A percentile compares a stretch with the other conserved stretches of the same genome.
These are phyloP conservation scores for Pogoniulus pusillus DNA, from an alignment of 2,797 vertebrate genomes.

Conservation along the genomic window DNA sequence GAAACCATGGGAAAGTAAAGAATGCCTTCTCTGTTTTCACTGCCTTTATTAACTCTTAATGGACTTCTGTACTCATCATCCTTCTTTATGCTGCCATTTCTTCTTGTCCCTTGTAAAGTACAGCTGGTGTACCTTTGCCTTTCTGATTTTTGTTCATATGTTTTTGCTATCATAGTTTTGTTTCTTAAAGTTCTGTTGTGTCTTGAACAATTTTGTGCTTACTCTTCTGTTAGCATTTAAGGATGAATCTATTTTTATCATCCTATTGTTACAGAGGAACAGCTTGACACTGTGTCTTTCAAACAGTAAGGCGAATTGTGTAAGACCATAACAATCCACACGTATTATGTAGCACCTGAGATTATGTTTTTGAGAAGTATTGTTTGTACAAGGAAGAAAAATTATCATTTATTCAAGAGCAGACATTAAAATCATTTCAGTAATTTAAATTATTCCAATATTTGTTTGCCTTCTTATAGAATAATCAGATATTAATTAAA, in stretches of 20 bases:
- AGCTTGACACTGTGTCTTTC: background rate
- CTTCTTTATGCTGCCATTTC: background rate
- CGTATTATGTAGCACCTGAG: background rate
- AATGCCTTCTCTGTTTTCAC: background rate
- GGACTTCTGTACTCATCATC: background rate
- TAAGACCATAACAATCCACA: background rate
- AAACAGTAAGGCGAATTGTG: background rate
- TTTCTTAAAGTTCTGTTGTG: background rate
- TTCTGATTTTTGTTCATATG: background rate
- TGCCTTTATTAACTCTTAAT: background rate
- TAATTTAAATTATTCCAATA: background rate
- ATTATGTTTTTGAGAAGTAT: background rate
- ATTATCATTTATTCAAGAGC: background rate
- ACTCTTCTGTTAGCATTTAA: background rate
- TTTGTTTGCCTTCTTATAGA: background rate
- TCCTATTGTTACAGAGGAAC: fast-evolving
- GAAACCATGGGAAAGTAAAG: background rate
- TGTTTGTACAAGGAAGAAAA: background rate
- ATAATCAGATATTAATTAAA: background rate
- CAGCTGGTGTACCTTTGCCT: background rate
- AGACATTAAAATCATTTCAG: background rate
- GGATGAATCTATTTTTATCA: background rate
- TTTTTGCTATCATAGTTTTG: background rate
- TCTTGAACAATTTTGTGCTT: background rate
- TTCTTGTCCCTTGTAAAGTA: background rate